Evolutionary conservation across 2,888 invertebrate genomes (phyloP).

Genomic region (Lepidocyrtinus sp.): DNA sequence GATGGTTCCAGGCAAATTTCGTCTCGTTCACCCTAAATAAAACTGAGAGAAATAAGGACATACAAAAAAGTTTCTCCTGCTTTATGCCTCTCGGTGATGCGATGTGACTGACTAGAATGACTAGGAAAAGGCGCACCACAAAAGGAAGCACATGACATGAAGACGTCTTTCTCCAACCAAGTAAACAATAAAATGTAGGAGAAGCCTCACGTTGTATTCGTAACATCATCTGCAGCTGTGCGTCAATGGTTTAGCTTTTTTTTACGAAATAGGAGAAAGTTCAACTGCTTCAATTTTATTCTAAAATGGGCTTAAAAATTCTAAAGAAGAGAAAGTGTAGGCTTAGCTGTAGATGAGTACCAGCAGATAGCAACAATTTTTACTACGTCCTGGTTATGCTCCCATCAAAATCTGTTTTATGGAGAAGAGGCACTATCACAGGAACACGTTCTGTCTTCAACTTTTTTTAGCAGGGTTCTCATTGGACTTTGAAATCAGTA

Average conservation of each 20-base stretch:
- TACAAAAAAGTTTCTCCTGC: background rate
- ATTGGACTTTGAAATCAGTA: constrained; percentile 15
- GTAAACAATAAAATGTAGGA: constrained; percentile 12
- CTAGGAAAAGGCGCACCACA: background rate
- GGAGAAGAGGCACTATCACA: background rate
- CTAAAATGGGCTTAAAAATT: background rate
- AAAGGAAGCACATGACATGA: constrained; percentile 18
- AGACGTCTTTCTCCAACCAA: constrained; percentile 9
- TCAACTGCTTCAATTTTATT: background rate
- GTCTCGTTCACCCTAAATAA: background rate
- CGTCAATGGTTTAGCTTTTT: constrained; percentile 2
- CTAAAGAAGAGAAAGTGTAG: background rate
- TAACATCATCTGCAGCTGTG: constrained; percentile 12
- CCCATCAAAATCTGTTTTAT: constrained; percentile 14
- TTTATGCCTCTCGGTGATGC: constrained; percentile 14
- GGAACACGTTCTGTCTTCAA: background rate
- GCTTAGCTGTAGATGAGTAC: background rate
- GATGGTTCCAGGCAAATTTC: constrained; percentile 16
- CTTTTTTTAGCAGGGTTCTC: background rate
- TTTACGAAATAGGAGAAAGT: background rate
- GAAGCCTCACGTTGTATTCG: constrained; percentile 9
- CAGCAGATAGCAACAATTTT: constrained; percentile 9
- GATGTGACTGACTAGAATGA: constrained; percentile 10
- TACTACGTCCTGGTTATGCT: constrained; percentile 15
- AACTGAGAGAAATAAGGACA: constrained; percentile 6